Conservation (phyloP, 1,140 invertebrate species). For the Trichoplusia ni region DNA sequence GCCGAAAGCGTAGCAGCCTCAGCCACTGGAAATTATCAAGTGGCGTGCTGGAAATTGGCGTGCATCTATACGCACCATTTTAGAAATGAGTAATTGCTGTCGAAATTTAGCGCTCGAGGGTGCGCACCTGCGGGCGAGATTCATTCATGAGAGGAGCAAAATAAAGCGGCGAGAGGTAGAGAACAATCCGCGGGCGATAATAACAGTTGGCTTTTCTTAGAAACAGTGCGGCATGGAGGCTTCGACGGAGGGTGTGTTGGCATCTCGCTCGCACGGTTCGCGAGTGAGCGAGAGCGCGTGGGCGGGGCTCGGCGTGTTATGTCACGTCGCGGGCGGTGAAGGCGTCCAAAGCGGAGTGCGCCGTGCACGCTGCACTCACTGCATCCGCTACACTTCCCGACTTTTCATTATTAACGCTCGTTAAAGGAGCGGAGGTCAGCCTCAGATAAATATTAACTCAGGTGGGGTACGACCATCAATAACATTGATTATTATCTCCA, state of each 20-base stretch:
- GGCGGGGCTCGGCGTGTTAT: conserved; percentile 70
- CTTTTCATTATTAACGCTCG: conserved; percentile 64
- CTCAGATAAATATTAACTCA: conserved; percentile 49
- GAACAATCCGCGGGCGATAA: conserved; percentile 74
- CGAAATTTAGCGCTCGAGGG: conserved; percentile 64
- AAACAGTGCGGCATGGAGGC: conserved; percentile 72
- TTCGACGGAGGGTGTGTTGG: conserved; percentile 60
- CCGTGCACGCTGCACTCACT: conserved; percentile 59
- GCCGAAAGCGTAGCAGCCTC: conserved; percentile 47
- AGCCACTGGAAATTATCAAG: conserved; percentile 70
- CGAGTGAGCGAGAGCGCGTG: conserved; percentile 64
- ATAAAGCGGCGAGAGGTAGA: conserved; percentile 64
- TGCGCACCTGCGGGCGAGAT: conserved; percentile 73
- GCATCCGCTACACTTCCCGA: conserved; percentile 68
- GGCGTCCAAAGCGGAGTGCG: conserved; percentile 46
- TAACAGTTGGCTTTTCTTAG: conserved; percentile 79
- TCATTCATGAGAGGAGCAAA: conserved; percentile 73
- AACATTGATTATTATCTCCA: background rate
- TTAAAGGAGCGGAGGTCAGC: conserved; percentile 53
- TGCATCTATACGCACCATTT: conserved; percentile 49
- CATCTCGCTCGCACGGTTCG: conserved; percentile 56
- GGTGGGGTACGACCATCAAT: conserved; percentile 21
- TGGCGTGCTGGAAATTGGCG: conserved; percentile 71
- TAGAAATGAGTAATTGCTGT: conserved; percentile 61
- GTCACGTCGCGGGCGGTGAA: conserved; percentile 62